Base-by-base conservation (phyloP, 2,113 vertebrate genomes). In the Motacilla tschutschensis region DNA sequence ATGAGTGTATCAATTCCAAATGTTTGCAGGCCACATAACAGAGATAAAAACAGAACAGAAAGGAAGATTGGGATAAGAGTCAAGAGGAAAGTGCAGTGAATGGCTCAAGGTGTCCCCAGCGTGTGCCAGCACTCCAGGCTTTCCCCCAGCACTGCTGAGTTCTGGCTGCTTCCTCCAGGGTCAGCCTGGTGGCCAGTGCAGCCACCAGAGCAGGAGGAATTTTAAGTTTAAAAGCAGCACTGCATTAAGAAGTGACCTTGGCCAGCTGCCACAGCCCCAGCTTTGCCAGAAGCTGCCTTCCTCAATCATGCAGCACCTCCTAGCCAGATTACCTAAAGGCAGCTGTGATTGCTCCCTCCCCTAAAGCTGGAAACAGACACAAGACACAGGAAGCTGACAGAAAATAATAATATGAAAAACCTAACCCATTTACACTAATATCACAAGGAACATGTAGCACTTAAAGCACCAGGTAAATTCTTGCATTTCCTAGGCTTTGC, bases 91-190 rank as follows among this genome's bases (percentile, higher is more conserved):
- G 13, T 10, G 44, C 41, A 55, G 44, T 7, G 4, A 48, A 20
- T 13, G 58, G 60, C 54, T 65, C 33, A 14, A 18, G 20, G 43
- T 3, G 14, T 20, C 43, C 54, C 64, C 2, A 0, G n/a, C 3
- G 1, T 10, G 38, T 11, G 14, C 3, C 33, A 40, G 38, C 1
- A 5, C 38, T 31, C 0, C 2, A 53, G 38, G 29, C 13, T 44
- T 29, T 57, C 10, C 50, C n/a, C 55, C 35, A 60, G 81, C 41
- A 38, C 22, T 47, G 43, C 67, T 12, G 11, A n/a, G 24, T 4
- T 46, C 48, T 44, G 29, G 10, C 67, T 54, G 31, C 14, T 22
- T 59, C 46, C n/a, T 72, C 50, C 46, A 43, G 78, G 10, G 36
- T 29, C 73, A 72, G 17, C 55, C 31, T 36, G 8, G 33, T 20